These are phyloP conservation scores for Saimiri boliviensis DNA, from an alignment of 2,113 vertebrate genomes.

Conservation along the genomic window DNA sequence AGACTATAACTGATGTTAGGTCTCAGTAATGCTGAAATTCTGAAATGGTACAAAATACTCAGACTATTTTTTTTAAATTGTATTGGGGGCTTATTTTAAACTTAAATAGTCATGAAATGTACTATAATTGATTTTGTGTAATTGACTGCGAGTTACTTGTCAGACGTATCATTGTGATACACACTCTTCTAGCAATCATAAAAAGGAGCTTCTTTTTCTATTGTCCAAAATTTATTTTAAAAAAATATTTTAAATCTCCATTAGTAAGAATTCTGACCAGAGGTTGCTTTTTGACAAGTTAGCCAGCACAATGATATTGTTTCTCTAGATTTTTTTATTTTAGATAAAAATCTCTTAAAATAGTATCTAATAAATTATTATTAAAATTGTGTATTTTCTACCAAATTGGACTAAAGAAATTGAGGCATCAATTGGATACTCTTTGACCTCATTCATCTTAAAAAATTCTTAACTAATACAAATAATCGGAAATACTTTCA, in stretches of 20 bases:
- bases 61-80: neutral
- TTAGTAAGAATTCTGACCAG: neutral
- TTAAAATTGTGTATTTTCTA: constrained; percentile 8
- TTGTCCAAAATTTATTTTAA: constrained; percentile 9
- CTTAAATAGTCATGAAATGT: constrained; percentile 3
- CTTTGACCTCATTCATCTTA: neutral
- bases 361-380: neutral
- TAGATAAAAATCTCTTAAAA: neutral
- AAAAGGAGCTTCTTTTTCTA: neutral
- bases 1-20: neutral
- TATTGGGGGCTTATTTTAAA: neutral
- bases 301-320: neutral
- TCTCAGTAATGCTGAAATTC: neutral
- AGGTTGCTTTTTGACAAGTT: constrained; percentile 8
- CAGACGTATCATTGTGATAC: neutral
- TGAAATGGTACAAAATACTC: neutral
- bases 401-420: neutral
- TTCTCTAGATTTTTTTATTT: constrained; percentile 40
- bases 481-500: constrained; percentile 8
- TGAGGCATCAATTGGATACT: neutral
- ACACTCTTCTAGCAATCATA: neutral
- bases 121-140: constrained; percentile 23
- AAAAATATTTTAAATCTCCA: neutral
- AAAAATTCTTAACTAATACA: constrained; percentile 10
- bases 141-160: constrained; percentile 7